Evolutionary conservation across 2,888 invertebrate genomes (phyloP).

Genomic region (Aplocera efformata): DNA sequence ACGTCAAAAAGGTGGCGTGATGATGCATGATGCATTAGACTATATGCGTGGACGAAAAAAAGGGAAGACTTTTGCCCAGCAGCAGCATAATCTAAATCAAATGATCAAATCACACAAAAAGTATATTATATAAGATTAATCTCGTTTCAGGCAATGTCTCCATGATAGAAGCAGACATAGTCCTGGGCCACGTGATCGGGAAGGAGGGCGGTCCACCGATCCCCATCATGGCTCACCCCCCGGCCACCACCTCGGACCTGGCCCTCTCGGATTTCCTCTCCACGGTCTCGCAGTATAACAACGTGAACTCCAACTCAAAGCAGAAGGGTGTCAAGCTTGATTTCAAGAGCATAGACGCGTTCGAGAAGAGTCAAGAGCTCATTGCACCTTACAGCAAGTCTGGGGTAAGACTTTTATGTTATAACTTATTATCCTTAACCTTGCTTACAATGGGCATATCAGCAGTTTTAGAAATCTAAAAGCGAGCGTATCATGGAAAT

Average conservation of each 20-base stretch:
- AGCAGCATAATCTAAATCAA: too few species aligned
- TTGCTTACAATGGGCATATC: too few species aligned
- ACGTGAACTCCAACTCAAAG: conserved; percentile 46
- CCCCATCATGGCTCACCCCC: conserved; percentile 95
- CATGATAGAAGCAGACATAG: conserved; percentile 94
- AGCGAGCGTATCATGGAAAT: too few species aligned
- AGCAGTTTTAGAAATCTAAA: too few species aligned
- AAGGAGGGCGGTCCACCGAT: conserved; percentile 68
- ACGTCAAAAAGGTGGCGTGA: too few species aligned
- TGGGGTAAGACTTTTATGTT: conserved; percentile 44
- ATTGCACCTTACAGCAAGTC: conserved; percentile 59
- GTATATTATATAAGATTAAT: background rate
- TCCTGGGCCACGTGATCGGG: conserved; percentile 82
- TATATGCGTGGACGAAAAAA: too few species aligned
- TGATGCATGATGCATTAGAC: too few species aligned
- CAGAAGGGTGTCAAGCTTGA: conserved; percentile 92
- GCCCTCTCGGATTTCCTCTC: conserved; percentile 86
- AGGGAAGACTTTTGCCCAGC: too few species aligned
- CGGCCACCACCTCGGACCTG: conserved; percentile 85
- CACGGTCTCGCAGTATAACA: conserved; percentile 76
- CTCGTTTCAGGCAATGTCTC: conserved; percentile 78
- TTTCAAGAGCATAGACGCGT: conserved; percentile 90
- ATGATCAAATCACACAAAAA: too few species aligned
- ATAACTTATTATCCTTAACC: too few species aligned
- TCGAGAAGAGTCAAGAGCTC: conserved; percentile 77